Evolutionary conservation across 2,113 vertebrate genomes (phyloP), one percentile per base, ranked within the genome.

Genomic region (Sakesphorus luctuosus): DNA sequence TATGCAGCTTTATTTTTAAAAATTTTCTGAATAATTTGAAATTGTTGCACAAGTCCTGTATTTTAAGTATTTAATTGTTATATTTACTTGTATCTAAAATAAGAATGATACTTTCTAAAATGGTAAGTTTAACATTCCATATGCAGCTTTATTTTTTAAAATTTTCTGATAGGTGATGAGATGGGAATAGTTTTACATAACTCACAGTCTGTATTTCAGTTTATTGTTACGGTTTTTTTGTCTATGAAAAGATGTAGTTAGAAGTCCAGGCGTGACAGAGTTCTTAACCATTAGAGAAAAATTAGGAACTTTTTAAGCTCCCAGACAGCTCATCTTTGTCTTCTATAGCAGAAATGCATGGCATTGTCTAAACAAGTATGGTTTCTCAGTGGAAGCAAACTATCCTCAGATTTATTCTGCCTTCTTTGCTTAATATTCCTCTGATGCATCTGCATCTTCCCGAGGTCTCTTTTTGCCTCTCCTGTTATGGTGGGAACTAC

Each of bases 401-500:
- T 83, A 4, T 63, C n/a, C 46, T 91, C 68, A 36, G 38, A 63
- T 97, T 47, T 83, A 2, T 91, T 93, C 46, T 50, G 40, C 62
- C 78, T 71, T 46, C 59, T 62, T 63, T 58, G 19, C 23, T 69
- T 79, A 38, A 44, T 78, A 31, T 20, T 93, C 69, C 8, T 89
- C 35, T 50, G 47, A 59, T 78, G 44, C 79, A 69, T 85, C 90
- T 62, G 92, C 68, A 59, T 91, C 92, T 90, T 96, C 86, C 84
- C 53, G 2, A 88, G 73, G 73, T 74, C 87, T 94, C 90, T 61
- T 81, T 92, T 96, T 13, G 11, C 63, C 88, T 87, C 90, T 91
- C 47, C 77, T 0, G 1, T 56, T 77, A 77, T 65, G 92, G 95
- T 97, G 94, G 90, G 96, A 97, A 97, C 95, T 89, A 23, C 20